Evolutionary conservation across 2,888 invertebrate species (phyloP), one percentile per base, ranked within the genome.

Genomic region (Leucophora obtusa): DNA sequence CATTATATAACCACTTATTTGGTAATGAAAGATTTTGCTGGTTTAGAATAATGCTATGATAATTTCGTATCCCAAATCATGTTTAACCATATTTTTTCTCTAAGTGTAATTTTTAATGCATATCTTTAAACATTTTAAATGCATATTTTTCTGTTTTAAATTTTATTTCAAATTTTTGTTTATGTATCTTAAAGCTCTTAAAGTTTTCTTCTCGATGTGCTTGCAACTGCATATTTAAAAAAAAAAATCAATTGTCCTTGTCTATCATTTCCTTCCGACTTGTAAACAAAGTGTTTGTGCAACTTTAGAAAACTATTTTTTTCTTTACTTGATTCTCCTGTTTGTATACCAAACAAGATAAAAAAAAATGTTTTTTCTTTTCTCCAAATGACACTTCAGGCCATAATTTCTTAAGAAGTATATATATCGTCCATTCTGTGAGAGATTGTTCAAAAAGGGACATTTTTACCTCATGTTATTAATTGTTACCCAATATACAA

Each of bases 191-290:
- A 11, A 9, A 38, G 14, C 38, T 38, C 14, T 38, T 38, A 38
- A 38, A 38, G 5, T 28, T 38, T 38, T 38, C 38, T 38, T 38
- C 11, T 28, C 28, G 28, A 28, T 6, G 6, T 28, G 6, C 28
- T 11, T 38, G 2, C 38, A 38, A 38, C 38, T 38, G 11, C 8
- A 38, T 38, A 6, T 11, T 38, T 11, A 11, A 1, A 38, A 11
- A 38, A 38, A 28, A 28, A 56, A 56, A 28, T 56, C 24, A 56
- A 56, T 56, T 56, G 56, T 56, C 28, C 28, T 56, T 56, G 24
- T 28, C n/a, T 28, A 56, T 56, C 24, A 56, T 56, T 56, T 56
- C 24, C n/a, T 56, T 28, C 28, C 38, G 28, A 56, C 56, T 28
- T 7, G 15, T 28, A 56, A 24, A 15, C 53, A 21, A 53, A 53